phyloP scores from a whole-genome alignment of 2,888 invertebrate genomes.

The Pharmacophagus antenor region DNA sequence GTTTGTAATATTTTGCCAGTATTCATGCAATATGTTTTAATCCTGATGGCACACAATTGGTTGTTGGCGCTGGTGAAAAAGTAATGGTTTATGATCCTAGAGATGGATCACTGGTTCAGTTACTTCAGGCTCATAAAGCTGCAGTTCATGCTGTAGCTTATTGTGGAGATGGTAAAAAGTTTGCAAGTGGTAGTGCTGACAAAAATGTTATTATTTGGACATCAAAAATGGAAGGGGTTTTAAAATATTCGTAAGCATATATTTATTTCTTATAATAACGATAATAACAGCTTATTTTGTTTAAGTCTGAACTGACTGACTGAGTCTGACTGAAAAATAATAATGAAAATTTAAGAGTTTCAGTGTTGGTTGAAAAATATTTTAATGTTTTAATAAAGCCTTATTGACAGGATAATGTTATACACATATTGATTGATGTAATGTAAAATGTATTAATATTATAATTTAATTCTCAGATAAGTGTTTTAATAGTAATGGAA shows the following conservation, averaged over 20 bases:
- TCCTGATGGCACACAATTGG: constrained; percentile 95
- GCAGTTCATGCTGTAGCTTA: constrained; percentile 95
- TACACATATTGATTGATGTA: not conserved
- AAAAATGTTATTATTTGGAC: constrained; percentile 99
- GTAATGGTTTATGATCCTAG: constrained; percentile 97
- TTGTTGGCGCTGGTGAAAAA: constrained; percentile 96
- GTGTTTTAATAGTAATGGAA: not conserved
- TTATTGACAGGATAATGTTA: too few species aligned
- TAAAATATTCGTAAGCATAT: constrained; percentile 94
- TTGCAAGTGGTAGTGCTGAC: constrained; percentile 98
- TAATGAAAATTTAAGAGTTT: too few species aligned
- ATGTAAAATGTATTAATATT: too few species aligned
- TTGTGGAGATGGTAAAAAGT: constrained; percentile 95
- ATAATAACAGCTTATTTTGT: too few species aligned
- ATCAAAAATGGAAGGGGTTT: constrained; percentile 94
- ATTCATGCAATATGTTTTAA: constrained; percentile 97
- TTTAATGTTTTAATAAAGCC: too few species aligned
- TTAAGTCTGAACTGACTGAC: too few species aligned
- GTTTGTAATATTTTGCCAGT: constrained; percentile 80
- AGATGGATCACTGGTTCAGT: constrained; percentile 94
- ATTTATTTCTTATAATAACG: too few species aligned
- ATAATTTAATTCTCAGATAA: too few species aligned
- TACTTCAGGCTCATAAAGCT: constrained; percentile 97
- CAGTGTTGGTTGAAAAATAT: too few species aligned
- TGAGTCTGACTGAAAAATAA: too few species aligned